Evolutionary conservation across 2,113 vertebrate species (phyloP), one percentile per base, ranked within the genome.

Genomic region (Tachysurus vachellii): DNA sequence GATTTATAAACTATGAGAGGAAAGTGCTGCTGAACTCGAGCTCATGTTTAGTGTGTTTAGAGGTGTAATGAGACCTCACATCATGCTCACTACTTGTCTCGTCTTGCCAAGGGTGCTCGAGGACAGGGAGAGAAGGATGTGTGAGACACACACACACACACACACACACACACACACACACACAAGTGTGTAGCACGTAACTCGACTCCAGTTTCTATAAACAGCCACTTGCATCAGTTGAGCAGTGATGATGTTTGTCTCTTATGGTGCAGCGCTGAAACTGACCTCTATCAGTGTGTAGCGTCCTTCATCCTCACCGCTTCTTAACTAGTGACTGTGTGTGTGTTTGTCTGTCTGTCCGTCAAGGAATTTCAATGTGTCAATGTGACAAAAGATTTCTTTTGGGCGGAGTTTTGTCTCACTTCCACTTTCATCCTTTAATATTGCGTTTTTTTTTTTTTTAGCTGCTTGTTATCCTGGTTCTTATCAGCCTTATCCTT

Each of bases 151-250:
- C 17, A 21, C 54, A 28, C 75, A 54, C 75, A 79, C 42, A 75
- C 19, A 44, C 50, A 76, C 44, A 26, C 44, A 76, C 73, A 76
- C 73, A 76, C 44, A 50, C 73, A 50, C 21, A n/a, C n/a, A n/a
- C n/a, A n/a, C n/a, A n/a, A n/a, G n/a, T n/a, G n/a, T n/a, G n/a
- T n/a, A n/a, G n/a, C n/a, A n/a, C n/a, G n/a, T n/a, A n/a, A 81
- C 75, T 36, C 36, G 77, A 85, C 82, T 53, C 84, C 73, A 57
- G 76, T 54, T 85, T 87, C 88, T 89, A 87, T 85, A 85, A 82
- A 87, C 36, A 53, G 82, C 10, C 26, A 7, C 17, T 59, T 70
- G 76, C 75, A 68, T 82, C 80, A 85, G 76, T 77, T 85, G 23
- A 87, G 77, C 28, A 44, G 54, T 75, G 44, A n/a, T 53, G 8